Evolutionary conservation across 2,113 vertebrate genomes (phyloP).

Genomic region (Piaya cayana): DNA sequence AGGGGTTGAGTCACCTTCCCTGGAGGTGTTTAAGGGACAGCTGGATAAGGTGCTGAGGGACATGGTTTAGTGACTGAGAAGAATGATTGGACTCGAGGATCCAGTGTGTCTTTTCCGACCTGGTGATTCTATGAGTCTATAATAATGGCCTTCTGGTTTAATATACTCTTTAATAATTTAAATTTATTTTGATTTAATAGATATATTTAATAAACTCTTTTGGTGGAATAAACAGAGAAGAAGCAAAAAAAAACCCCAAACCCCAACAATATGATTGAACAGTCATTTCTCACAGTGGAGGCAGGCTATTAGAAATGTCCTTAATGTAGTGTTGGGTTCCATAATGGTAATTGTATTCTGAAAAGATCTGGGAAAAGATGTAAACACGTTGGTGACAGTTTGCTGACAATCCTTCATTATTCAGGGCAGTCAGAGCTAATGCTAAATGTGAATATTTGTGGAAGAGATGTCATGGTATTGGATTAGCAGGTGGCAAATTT

Average conservation of each 20-base stretch:
- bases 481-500: background rate
- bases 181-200: background rate
- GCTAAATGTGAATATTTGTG: background rate
- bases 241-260: background rate
- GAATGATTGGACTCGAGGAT: too few species aligned
- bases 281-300: background rate
- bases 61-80: too few species aligned
- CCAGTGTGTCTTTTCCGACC: too few species aligned
- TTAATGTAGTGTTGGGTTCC: background rate
- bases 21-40: too few species aligned
- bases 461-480: background rate
- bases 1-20: too few species aligned
- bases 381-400: background rate
- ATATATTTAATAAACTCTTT: too few species aligned
- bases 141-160: too few species aligned
- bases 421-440: background rate
- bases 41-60: too few species aligned
- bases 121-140: too few species aligned
- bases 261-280: rapidly evolving
- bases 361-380: background rate
- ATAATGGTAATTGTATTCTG: background rate
- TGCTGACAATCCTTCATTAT: background rate
- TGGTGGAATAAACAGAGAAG: background rate
- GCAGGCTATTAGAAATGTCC: background rate
- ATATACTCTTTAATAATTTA: too few species aligned